Percentiles rank a stretch among this genome's conserved stretches.
phyloP scores from a whole-genome alignment of 2,113 vertebrate genomes.

The Notarius lentiginosus region DNA sequence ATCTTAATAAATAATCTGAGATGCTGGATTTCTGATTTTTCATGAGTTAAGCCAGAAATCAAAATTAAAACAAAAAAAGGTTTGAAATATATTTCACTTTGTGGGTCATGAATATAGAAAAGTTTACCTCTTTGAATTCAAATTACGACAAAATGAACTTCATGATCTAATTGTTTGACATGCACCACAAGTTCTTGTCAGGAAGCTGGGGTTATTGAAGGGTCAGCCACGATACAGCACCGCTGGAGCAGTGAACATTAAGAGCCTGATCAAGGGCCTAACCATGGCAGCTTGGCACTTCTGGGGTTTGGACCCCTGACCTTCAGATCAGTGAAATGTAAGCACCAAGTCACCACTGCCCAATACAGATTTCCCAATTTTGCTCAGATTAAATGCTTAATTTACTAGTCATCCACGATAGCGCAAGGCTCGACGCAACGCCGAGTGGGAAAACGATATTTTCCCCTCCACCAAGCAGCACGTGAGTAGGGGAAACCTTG shows the following conservation, averaged over 20 bases:
- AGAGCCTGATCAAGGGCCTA: not conserved
- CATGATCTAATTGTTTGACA: no score
- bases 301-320: not conserved
- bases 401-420: not conserved
- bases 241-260: not conserved
- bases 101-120: no score
- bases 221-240: not conserved
- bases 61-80: no score
- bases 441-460: not conserved
- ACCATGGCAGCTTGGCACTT: not conserved
- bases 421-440: not conserved
- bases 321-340: not conserved
- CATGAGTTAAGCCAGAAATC: no score
- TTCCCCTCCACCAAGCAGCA: not conserved
- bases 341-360: not conserved
- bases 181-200: not conserved
- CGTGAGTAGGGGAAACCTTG: not conserved
- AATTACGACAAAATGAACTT: no score
- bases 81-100: no score
- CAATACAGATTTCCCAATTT: not conserved
- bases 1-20: no score
- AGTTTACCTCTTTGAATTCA: no score
- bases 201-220: not conserved
- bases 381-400: not conserved
- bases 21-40: no score